Evolutionary conservation across 2,797 vertebrate species (phyloP), one percentile per base, ranked within the genome.

Genomic region (Valencia hispanica): DNA sequence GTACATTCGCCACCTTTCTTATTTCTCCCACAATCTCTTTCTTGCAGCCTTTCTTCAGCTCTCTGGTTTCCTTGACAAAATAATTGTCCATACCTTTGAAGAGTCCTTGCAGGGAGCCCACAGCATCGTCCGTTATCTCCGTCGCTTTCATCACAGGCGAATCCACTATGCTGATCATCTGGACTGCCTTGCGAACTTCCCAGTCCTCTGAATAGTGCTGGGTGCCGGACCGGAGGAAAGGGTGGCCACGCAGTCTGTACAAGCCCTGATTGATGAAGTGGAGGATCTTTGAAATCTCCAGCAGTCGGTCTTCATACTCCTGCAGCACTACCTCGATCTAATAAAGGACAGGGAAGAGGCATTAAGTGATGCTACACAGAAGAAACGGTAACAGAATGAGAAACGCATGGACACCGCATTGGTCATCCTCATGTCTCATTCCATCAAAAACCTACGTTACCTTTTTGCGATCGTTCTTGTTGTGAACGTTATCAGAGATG

Each of bases 401-500:
- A 14, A 41, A 66, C 34, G 25, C 2, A 3, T 36, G 20, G 32
- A 2, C 32, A 20, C 32, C 22, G 10, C 34, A 2, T 20, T 34
- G 12, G 4, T 9, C 34, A 65, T 5, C 20, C 18, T 50, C 3
- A n/a, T n/a, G 11, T 66, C 63, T 41, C 0, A 5, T 32, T 25
- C 9, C 36, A 66, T 66, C 63, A 39, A 41, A 66, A 39, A n/a
- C 48, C 66, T 1, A 0, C 2, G 5, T 74, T 43, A 92, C 94
- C 90, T 94, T 94, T 81, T 93, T 94, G 32, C 92, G 77, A 79
- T 95, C 95, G 0, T 91, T 83, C 84, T 86, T 87, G 84, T 93
- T 94, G 79, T 95, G 90, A 0, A 95, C 86, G 0, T 92, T 95
- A 71, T 96, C 95, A 0, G 94, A 94, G 73, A 95, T 93, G 73